A percentile compares a stretch with the other conserved stretches of the same genome.
phyloP scores from a whole-genome alignment of 1,140 invertebrate species.

The Drosophila prosaltans region DNA sequence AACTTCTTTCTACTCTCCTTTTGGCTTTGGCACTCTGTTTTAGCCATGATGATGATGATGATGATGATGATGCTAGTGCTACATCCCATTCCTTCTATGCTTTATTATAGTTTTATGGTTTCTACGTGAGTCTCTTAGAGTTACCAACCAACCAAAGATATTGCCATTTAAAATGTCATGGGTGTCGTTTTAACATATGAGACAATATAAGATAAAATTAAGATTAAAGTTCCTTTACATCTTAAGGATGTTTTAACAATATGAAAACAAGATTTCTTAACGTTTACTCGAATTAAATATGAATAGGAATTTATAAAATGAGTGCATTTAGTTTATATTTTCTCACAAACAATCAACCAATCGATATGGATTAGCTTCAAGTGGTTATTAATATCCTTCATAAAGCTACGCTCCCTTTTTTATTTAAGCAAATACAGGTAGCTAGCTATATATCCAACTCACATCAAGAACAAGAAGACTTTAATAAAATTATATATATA shows the following conservation, averaged over 20 bases:
- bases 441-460: not conserved
- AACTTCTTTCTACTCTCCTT: not conserved
- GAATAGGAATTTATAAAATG: no score
- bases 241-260: no score
- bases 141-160: conserved; percentile 7
- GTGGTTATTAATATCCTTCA: no score
- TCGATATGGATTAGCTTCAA: not conserved
- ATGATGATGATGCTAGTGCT: conserved; percentile 28
- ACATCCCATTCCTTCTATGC: conserved; percentile 58
- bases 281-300: no score
- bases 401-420: no score
- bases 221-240: not conserved
- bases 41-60: conserved; percentile 18
- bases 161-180: conserved; percentile 27
- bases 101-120: conserved; percentile 72
- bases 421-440: not conserved
- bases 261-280: no score
- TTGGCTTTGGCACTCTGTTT: conserved; percentile 20
- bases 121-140: conserved; percentile 58
- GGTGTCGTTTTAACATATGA: not conserved
- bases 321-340: no score
- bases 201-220: no score
- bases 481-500: conserved; percentile 41
- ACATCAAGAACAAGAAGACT: conserved; percentile 8
- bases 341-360: not conserved